Evolutionary conservation across 2,113 vertebrate species (phyloP), one percentile per base, ranked within the genome.

Genomic region (Gallinago jamesoni): DNA sequence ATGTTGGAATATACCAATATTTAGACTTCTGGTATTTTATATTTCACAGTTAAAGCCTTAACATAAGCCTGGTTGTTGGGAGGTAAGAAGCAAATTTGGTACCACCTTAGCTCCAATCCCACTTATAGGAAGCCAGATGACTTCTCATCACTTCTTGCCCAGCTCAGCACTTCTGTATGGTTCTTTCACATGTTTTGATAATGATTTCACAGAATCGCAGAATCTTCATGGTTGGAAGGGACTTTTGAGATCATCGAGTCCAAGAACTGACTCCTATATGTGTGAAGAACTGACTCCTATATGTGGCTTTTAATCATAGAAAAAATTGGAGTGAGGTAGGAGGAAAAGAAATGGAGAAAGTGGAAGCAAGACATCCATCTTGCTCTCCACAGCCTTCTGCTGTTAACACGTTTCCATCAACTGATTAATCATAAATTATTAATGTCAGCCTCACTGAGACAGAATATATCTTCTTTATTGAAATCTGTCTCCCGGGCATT

Each of bases 341-440:
- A 91, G 66, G 37, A 56, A 89, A 91, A 96, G 60, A 80, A 94
- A 96, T 79, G 62, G 52, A 9, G 53, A 75, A 95, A 94, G 30
- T 7, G 20, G 30, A 97, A 35, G 43, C 19, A 92, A 84, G 84
- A 66, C 69, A 97, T 95, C 31, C 39, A 82, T 97, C 67, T 94
- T 89, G 47, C n/a, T 96, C 64, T 94, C 84, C 48, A 33, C 87
- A 96, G 92, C 86, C 55, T 95, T 96, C 63, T 91, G 72, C 83
- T 92, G 63, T 91, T 96, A 95, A 92, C 60, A 57, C 76, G 64
- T 93, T 93, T 96, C 96, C 43, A 93, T 94, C 96, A 95, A 96
- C 76, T 95, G 94, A 98, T 97, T 97, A 97, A 97, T 97, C 89
- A 96, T 93, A 96, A 97, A 97, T 98, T 97, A 96, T 98, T 97